phyloP scores from a whole-genome alignment of 30 jellyfish, hydroid and myxozoan genomes.

The Aurelia sp. region DNA sequence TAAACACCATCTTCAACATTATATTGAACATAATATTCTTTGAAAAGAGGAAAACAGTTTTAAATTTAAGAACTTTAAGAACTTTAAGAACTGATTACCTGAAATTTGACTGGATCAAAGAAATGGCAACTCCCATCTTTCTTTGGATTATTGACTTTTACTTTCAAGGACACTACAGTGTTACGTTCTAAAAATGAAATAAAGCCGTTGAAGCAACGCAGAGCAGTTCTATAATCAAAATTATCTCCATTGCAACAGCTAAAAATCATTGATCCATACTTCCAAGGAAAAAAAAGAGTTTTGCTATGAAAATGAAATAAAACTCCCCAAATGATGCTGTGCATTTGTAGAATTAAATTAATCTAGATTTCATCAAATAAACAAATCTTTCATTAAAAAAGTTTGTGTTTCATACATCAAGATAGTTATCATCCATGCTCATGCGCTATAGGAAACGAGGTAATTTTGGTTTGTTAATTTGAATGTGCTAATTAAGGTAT shows the following conservation, averaged over 20 bases:
- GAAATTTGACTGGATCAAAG: slow-evolving; percentile 68
- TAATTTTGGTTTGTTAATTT: too few species aligned
- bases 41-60: too few species aligned
- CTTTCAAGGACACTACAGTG: slow-evolving; percentile 30
- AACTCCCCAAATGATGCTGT: background rate
- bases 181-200: slow-evolving; percentile 19
- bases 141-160: slow-evolving; percentile 52
- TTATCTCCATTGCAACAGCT: background rate
- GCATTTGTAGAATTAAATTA: background rate
- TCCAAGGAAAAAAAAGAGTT: slow-evolving; percentile 28
- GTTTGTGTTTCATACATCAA: too few species aligned
- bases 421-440: too few species aligned
- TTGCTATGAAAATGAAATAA: slow-evolving; percentile 5
- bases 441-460: too few species aligned
- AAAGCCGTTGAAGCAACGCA: background rate
- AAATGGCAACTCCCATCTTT: slow-evolving; percentile 54
- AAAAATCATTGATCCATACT: too few species aligned
- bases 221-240: background rate
- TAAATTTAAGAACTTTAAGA: background rate
- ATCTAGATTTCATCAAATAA: background rate
- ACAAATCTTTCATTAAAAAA: too few species aligned
- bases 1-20: too few species aligned
- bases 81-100: slow-evolving; percentile 18
- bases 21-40: too few species aligned
- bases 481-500: too few species aligned